Percentiles rank a stretch among this genome's conserved stretches.
Evolutionary conservation across 2,113 vertebrate species (phyloP).

Genomic region (Illadopsis cleaveri): DNA sequence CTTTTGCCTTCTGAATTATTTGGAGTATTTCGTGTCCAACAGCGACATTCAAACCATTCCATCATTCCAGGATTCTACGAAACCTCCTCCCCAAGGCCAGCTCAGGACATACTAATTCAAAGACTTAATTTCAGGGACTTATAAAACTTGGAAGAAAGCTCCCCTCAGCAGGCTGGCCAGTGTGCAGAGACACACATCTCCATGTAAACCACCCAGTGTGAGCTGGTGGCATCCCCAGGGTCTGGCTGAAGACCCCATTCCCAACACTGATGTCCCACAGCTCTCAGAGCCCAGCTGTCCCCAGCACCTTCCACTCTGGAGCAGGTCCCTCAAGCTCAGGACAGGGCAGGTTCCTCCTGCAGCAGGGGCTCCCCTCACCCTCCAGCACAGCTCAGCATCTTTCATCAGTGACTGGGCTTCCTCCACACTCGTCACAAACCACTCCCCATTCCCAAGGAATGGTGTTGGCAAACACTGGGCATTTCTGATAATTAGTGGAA

Average conservation of each 20-base stretch:
- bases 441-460: background rate
- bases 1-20: too few relatives aligned
- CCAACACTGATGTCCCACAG: background rate
- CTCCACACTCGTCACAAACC: background rate
- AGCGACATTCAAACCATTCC: background rate
- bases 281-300: background rate
- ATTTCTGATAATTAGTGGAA: background rate
- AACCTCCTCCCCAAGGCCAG: background rate
- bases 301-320: background rate
- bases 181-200: background rate
- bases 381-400: fast-evolving
- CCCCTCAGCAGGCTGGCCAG: background rate
- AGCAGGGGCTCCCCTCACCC: background rate
- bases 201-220: fast-evolving
- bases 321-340: background rate
- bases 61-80: background rate
- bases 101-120: background rate
- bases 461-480: conserved; percentile 5
- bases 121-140: background rate
- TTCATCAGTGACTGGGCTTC: background rate
- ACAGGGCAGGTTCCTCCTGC: background rate
- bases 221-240: background rate
- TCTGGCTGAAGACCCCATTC: background rate
- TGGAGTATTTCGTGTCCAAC: too few relatives aligned
- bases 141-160: background rate